Evolutionary conservation across 2,888 invertebrate species (phyloP).

Genomic region (Osmoderma eremita): DNA sequence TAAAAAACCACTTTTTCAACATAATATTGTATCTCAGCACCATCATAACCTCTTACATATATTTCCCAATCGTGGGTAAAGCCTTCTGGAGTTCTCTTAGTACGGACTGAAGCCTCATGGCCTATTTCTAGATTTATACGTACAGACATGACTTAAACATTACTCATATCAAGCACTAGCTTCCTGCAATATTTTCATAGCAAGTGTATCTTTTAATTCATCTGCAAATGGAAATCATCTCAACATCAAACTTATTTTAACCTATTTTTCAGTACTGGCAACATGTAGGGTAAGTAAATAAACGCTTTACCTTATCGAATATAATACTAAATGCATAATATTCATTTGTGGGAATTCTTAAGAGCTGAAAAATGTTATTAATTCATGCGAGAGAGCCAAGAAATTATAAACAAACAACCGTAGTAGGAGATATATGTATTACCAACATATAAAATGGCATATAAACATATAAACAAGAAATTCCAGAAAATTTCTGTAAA

Average conservation of each 20-base stretch:
- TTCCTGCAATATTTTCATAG: slow-evolving; percentile 23
- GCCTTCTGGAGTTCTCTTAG: slow-evolving; percentile 85
- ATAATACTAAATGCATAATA: slow-evolving; percentile 9
- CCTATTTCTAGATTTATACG: slow-evolving; percentile 92
- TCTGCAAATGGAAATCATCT: slow-evolving; percentile 22
- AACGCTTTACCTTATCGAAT: slow-evolving; percentile 19
- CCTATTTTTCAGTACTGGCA: slow-evolving; percentile 30
- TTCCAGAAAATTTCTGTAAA: slow-evolving; percentile 4
- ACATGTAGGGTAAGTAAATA: slow-evolving; percentile 10
- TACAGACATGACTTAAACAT: slow-evolving; percentile 69
- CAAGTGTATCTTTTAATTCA: slow-evolving; percentile 28
- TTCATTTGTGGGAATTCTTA: slow-evolving; percentile 1
- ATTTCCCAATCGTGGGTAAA: slow-evolving; percentile 99
- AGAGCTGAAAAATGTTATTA: slow-evolving; percentile 28
- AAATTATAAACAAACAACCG: slow-evolving; percentile 45
- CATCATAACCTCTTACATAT: slow-evolving; percentile 89
- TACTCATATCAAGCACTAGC: slow-evolving; percentile 35
- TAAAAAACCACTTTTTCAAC: slow-evolving; percentile 93
- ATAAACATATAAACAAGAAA: slow-evolving; percentile 13
- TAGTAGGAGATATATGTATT: slow-evolving; percentile 41
- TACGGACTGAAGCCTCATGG: slow-evolving; percentile 84
- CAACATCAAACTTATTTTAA: slow-evolving; percentile 34
- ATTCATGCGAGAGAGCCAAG: slow-evolving; percentile 31
- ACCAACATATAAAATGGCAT: slow-evolving; percentile 27
- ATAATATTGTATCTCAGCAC: slow-evolving; percentile 87